Evolutionary conservation across 1,140 invertebrate species (phyloP).

Genomic region (Semibalanus balanoides): DNA sequence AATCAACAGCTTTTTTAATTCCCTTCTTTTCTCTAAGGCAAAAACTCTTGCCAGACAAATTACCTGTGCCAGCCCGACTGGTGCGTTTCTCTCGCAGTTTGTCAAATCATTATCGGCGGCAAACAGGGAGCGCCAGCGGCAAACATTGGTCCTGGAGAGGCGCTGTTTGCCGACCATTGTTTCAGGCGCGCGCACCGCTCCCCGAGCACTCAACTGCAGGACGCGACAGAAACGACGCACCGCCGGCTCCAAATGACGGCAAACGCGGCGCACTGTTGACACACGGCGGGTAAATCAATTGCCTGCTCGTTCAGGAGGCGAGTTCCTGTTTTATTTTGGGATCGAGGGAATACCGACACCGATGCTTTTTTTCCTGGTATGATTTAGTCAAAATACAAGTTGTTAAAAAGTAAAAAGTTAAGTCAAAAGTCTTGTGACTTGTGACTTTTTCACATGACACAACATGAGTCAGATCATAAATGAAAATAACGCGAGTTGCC

Average conservation of each 20-base stretch:
- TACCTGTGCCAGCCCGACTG: too few species aligned
- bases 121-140: background rate
- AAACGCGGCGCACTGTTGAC: background rate
- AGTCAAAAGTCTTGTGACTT: too few species aligned
- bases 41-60: too few species aligned
- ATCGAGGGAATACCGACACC: background rate
- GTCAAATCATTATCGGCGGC: background rate
- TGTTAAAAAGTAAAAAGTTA: too few species aligned
- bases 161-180: background rate
- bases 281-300: background rate
- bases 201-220: background rate
- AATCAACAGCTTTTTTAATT: too few species aligned
- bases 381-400: too few species aligned
- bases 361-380: too few species aligned
- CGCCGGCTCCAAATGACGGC: background rate
- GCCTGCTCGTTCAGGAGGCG: background rate
- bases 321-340: background rate
- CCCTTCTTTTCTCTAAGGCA: too few species aligned
- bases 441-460: too few species aligned
- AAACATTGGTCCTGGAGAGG: background rate
- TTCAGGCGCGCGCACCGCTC: background rate
- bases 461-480: too few species aligned
- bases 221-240: background rate
- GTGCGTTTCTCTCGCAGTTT: background rate
- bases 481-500: too few species aligned